Evolutionary conservation across 2,113 vertebrate genomes (phyloP).

Genomic region (Capreolus pygargus): DNA sequence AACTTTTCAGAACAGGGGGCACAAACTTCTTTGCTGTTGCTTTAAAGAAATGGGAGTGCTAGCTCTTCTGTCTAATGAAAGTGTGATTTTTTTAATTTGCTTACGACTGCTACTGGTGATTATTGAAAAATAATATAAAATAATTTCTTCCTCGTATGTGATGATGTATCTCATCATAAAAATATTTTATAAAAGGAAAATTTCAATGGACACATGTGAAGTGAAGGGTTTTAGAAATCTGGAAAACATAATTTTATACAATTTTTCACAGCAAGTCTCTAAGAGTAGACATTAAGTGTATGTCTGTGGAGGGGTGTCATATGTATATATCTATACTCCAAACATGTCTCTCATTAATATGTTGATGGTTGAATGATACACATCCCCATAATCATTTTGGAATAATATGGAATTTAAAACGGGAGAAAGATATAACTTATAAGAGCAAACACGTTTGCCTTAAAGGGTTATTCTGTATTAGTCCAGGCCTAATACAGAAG

Average conservation of each 20-base stretch:
- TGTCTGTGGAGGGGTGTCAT: background rate
- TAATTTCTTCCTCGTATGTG: background rate
- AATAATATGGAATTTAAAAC: background rate
- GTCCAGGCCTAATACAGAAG: background rate
- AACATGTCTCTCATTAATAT: background rate
- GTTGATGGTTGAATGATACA: background rate
- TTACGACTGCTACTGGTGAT: slow-evolving; percentile 11
- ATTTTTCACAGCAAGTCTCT: background rate
- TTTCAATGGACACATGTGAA: background rate
- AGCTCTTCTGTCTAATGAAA: background rate
- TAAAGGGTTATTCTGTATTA: background rate
- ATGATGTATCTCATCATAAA: background rate
- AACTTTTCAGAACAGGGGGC: slow-evolving; percentile 38
- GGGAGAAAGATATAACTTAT: background rate
- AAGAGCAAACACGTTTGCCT: background rate
- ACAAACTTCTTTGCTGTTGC: background rate
- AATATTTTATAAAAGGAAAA: slow-evolving; percentile 3
- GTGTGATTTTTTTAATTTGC: background rate
- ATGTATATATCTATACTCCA: background rate
- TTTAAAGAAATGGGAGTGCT: slow-evolving; percentile 31
- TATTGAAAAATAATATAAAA: background rate
- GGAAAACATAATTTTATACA: background rate
- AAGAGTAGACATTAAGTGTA: background rate
- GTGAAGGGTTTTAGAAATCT: background rate
- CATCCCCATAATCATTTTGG: background rate